phyloP scores from a whole-genome alignment of 23 tunicate genomes.

The Ascidia mentula region DNA sequence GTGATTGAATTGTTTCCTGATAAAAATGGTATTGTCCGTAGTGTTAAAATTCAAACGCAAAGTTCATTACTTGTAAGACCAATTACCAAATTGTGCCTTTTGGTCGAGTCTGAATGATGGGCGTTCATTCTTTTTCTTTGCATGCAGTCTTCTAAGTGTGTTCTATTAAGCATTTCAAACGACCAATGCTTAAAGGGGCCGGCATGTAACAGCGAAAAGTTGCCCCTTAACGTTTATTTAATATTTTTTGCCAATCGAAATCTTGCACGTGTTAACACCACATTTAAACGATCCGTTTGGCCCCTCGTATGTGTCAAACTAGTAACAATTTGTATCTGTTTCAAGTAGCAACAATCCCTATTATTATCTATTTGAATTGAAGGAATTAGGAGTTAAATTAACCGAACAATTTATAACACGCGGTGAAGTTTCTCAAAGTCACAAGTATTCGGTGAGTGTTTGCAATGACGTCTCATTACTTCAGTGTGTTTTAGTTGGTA shows the following conservation, averaged over 20 bases:
- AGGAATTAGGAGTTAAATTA: not conserved
- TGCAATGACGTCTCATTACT: not conserved
- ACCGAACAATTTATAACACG: not conserved
- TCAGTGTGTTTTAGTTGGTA: not conserved
- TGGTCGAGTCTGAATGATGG: not conserved
- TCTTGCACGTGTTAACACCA: not conserved
- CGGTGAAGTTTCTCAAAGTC: conserved; percentile 5
- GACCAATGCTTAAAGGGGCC: conserved; percentile 14
- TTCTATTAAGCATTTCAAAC: conserved; percentile 4
- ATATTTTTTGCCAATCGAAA: not conserved
- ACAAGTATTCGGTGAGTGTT: conserved; percentile 1
- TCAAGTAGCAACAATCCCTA: not conserved
- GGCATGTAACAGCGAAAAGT: not conserved
- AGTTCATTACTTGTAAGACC: not conserved
- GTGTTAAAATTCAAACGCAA: conserved; percentile 15
- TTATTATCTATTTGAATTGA: not conserved
- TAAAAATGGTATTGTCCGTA: conserved; percentile 20
- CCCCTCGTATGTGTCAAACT: not conserved
- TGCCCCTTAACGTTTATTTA: not conserved
- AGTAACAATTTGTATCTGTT: not conserved
- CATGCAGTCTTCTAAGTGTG: not conserved
- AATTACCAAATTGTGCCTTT: conserved; percentile 16
- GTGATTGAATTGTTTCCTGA: conserved; percentile 32
- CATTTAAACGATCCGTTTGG: not conserved
- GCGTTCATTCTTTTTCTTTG: not conserved